These are phyloP conservation scores for Caerostris darwini DNA, from an alignment of 1,140 invertebrate species.

Conservation along the genomic window DNA sequence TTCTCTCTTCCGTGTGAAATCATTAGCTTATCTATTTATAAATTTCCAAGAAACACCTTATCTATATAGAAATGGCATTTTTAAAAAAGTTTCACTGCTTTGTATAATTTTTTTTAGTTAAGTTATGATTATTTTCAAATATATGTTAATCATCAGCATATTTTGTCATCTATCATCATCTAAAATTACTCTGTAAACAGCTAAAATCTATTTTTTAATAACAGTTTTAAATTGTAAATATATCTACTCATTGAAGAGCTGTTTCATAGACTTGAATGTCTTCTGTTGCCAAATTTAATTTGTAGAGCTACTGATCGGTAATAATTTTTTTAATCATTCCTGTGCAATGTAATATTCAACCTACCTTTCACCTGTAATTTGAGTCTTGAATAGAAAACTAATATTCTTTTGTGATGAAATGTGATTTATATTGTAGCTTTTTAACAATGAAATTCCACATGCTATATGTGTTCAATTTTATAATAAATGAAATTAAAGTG, in stretches of 20 bases:
- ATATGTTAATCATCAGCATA: conserved; percentile 48
- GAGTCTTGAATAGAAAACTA: conserved; percentile 66
- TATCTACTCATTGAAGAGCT: conserved; percentile 60
- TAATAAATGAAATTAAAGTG: conserved; percentile 62
- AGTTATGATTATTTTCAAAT: conserved; percentile 20
- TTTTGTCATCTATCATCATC: conserved; percentile 45
- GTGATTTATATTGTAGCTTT: conserved; percentile 78
- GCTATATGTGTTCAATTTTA: conserved; percentile 76
- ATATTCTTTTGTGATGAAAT: conserved; percentile 77
- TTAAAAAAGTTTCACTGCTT: conserved; percentile 64
- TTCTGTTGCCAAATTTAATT: conserved; percentile 75
- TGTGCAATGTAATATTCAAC: conserved; percentile 74
- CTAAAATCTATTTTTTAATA: conserved; percentile 76
- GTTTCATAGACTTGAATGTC: conserved; percentile 64
- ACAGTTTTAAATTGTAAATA: conserved; percentile 77
- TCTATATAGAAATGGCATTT: neutral
- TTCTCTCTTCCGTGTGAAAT: no score
- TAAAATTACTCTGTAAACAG: conserved; percentile 66
- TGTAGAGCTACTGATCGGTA: conserved; percentile 62
- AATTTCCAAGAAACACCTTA: neutral
- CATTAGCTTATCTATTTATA: no score
- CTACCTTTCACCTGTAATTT: conserved; percentile 73
- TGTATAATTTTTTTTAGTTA: conserved; percentile 37
- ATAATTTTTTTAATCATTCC: conserved; percentile 12
- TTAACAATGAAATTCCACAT: conserved; percentile 77